A percentile compares a stretch with the other conserved stretches of the same genome.
phyloP scores from a whole-genome alignment of 2,797 vertebrate genomes.

The Danio choprae region DNA sequence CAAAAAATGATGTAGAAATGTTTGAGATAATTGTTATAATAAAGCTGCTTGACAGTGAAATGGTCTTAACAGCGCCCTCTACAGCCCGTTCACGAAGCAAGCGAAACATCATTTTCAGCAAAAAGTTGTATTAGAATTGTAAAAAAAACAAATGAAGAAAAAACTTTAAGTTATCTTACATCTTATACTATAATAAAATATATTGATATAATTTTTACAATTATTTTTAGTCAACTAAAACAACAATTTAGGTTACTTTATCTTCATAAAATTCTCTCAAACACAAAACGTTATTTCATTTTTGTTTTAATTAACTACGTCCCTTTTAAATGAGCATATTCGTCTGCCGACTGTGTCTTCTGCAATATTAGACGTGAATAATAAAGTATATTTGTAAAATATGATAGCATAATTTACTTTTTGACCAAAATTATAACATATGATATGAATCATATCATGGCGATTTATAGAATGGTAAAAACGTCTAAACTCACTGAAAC shows the following conservation, averaged over 20 bases:
- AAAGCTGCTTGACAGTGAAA: not conserved
- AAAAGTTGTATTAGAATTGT: not conserved
- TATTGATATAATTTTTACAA: not conserved
- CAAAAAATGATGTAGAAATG: not conserved
- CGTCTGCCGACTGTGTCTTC: not conserved
- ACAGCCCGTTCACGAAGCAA: not conserved
- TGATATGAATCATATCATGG: not conserved
- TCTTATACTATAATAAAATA: not conserved
- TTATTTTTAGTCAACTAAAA: not conserved
- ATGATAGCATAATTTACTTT: not conserved
- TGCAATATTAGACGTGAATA: not conserved
- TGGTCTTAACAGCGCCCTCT: slow-evolving; percentile 29
- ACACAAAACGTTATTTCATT: not conserved
- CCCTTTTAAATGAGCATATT: not conserved
- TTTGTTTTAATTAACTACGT: not conserved
- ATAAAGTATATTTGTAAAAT: not conserved
- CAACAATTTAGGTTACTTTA: not conserved
- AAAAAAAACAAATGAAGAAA: not conserved
- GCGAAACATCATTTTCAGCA: not conserved
- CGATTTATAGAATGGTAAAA: not conserved
- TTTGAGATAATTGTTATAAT: not conserved
- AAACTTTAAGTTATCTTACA: not conserved
- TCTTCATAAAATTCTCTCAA: not conserved
- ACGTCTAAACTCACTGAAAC: not conserved
- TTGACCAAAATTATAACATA: not conserved